Conservation (phyloP, 1,140 invertebrate species). For the Dendroctonus ponderosae region DNA sequence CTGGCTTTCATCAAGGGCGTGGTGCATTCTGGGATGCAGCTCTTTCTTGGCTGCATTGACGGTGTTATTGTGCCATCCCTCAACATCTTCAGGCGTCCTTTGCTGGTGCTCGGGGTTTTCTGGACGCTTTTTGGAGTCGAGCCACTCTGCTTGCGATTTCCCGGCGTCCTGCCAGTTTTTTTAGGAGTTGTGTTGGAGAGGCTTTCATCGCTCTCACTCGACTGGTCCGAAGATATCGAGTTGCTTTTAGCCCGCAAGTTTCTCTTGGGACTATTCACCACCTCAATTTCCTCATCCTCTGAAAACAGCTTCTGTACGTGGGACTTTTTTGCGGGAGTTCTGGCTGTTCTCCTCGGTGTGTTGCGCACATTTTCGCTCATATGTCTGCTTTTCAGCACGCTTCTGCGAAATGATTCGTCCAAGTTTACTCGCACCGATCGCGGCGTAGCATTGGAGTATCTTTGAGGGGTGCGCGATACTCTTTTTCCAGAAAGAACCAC, state of each 20-base stretch:
- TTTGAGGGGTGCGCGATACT: too few species aligned
- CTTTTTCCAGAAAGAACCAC: too few species aligned
- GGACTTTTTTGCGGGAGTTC: conserved; percentile 1
- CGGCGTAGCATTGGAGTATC: neutral
- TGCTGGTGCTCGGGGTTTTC: conserved; percentile 25
- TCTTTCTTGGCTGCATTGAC: conserved; percentile 39
- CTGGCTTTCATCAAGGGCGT: conserved; percentile 45
- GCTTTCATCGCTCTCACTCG: too few species aligned
- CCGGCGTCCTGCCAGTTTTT: neutral
- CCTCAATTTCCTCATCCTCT: conserved; percentile 12
- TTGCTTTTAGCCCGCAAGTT: neutral
- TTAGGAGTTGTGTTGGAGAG: too few species aligned
- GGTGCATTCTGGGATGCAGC: conserved; percentile 31
- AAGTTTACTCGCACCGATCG: conserved; percentile 18
- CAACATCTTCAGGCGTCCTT: conserved; percentile 29
- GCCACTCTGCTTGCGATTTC: conserved; percentile 3
- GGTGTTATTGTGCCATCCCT: conserved; percentile 45
- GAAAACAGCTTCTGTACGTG: too few species aligned
- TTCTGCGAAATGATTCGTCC: conserved; percentile 29
- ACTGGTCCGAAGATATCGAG: too few species aligned
- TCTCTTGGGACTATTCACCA: conserved; percentile 13
- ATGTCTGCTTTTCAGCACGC: conserved; percentile 4
- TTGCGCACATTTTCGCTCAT: conserved; percentile 11
- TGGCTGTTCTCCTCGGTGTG: neutral
- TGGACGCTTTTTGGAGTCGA: conserved; percentile 5